Percentiles rank a stretch among this genome's conserved stretches.
phyloP scores from a whole-genome alignment of 1,140 invertebrate species.

The Steinernema feltiae region DNA sequence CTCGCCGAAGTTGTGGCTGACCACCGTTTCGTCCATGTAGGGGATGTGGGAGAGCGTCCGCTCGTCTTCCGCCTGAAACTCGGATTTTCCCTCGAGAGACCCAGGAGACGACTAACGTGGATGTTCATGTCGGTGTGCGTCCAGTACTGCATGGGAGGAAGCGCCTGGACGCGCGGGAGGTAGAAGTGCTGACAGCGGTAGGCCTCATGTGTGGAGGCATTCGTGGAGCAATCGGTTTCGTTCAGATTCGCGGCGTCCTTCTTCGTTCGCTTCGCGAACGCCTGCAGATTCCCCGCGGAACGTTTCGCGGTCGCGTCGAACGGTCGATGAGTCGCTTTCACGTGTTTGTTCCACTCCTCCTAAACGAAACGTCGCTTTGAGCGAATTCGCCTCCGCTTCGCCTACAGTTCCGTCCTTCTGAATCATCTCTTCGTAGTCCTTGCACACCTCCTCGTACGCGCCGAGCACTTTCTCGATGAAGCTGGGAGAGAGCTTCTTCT shows the following conservation, averaged over 20 bases:
- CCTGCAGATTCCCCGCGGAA: not conserved
- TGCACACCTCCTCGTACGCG: not conserved
- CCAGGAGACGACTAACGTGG: not conserved
- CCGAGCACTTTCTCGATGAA: not conserved
- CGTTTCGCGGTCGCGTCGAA: not conserved
- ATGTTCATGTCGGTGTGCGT: constrained; percentile 4
- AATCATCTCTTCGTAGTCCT: not conserved
- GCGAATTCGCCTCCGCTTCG: not conserved
- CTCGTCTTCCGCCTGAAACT: not conserved
- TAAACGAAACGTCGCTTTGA: not conserved
- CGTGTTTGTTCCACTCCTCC: not conserved
- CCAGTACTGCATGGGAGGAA: not conserved
- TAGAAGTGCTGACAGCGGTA: not conserved
- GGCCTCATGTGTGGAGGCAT: not conserved
- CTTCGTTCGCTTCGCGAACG: not conserved
- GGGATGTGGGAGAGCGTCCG: not conserved
- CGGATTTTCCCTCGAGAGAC: not conserved
- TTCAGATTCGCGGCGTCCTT: not conserved
- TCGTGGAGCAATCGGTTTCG: not conserved
- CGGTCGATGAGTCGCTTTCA: not conserved
- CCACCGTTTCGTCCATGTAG: constrained; percentile 1
- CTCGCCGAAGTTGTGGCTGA: not conserved
- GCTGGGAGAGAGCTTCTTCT: not conserved
- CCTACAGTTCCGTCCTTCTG: not conserved
- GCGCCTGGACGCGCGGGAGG: not conserved